Percentiles rank a stretch among this genome's conserved stretches.
These are phyloP conservation scores for Heliconius eleuchia DNA, from an alignment of 1,140 invertebrate genomes.

Conservation along the genomic window DNA sequence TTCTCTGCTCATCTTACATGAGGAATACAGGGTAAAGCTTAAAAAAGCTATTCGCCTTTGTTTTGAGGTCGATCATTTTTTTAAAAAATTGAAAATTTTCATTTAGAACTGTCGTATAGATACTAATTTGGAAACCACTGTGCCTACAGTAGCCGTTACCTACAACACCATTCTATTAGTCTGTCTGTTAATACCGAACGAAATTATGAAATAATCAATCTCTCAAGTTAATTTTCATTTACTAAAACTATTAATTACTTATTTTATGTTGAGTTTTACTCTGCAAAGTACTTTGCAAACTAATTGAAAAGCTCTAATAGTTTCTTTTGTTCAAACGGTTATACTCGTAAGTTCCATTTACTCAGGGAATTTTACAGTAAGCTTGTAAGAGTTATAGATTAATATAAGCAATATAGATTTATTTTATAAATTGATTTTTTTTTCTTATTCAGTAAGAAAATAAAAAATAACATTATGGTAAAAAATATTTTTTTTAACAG, in stretches of 20 bases:
- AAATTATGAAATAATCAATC: slow-evolving; percentile 3
- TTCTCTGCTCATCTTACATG: too few relatives aligned
- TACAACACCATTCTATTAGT: neutral
- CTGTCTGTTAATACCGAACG: neutral
- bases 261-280: slow-evolving; percentile 5
- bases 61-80: too few relatives aligned
- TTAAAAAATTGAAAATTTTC: too few relatives aligned
- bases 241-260: slow-evolving; percentile 6
- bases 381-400: neutral
- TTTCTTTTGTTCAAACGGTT: slow-evolving; percentile 25
- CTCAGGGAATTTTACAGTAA: neutral
- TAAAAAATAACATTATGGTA: too few relatives aligned
- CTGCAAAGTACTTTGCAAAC: neutral
- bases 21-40: too few relatives aligned
- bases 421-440: neutral
- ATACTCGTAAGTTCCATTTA: slow-evolving; percentile 4
- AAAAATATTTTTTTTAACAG: too few relatives aligned
- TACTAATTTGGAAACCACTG: neutral
- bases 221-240: neutral
- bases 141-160: neutral
- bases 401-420: neutral
- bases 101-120: too few relatives aligned
- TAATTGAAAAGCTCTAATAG: slow-evolving; percentile 22
- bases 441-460: neutral
- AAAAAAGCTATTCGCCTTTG: too few relatives aligned